Conservation (phyloP, 2,113 vertebrate species). For the Spea bombifrons region DNA sequence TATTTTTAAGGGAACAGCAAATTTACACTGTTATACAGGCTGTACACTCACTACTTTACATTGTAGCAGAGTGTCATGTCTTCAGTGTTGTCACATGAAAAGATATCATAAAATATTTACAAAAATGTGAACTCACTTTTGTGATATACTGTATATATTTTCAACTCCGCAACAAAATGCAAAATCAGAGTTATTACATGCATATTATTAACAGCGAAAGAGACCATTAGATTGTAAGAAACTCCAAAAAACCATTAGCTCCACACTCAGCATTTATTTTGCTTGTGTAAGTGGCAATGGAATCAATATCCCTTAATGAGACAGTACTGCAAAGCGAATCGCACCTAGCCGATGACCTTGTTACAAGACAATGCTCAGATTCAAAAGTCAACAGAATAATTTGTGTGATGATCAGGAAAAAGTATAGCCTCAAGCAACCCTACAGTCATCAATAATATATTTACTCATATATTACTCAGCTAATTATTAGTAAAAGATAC, state of each 20-base stretch:
- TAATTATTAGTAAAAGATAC: too few relatives aligned
- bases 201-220: background rate
- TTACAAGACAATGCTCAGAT: conserved; percentile 22
- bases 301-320: conserved; percentile 20
- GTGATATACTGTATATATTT: too few relatives aligned
- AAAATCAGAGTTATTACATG: too few relatives aligned
- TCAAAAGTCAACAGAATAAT: background rate
- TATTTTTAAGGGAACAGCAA: too few relatives aligned
- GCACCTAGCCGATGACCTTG: conserved; percentile 9
- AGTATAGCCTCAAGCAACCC: background rate
- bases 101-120: too few relatives aligned
- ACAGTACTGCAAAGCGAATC: conserved; percentile 30
- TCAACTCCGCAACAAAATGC: too few relatives aligned
- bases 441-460: background rate
- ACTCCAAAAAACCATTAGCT: background rate
- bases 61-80: too few relatives aligned
- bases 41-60: too few relatives aligned
- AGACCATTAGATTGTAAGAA: background rate
- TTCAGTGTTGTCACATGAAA: too few relatives aligned
- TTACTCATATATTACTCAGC: too few relatives aligned
- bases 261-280: background rate
- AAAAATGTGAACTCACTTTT: too few relatives aligned
- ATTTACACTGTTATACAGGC: too few relatives aligned
- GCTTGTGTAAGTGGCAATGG: conserved; percentile 9
- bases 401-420: background rate